Base-by-base conservation (phyloP, 2,113 vertebrate genomes). In the Atrichornis clamosus region DNA sequence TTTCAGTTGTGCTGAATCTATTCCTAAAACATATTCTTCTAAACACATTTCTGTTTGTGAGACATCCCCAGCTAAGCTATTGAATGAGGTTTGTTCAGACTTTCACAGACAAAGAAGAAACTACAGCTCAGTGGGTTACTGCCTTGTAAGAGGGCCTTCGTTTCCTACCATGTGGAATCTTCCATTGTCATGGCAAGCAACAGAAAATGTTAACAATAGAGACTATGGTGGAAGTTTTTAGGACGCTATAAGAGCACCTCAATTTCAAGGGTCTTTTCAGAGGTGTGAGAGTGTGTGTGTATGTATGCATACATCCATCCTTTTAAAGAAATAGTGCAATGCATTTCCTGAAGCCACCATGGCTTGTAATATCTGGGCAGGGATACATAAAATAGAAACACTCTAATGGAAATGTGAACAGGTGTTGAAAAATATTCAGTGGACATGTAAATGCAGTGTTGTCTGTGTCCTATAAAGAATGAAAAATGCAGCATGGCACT, bases 161-260 rank as follows among this genome's bases (percentile, higher is more conserved):
- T 65, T 91, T 65, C 10, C 17, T 10, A 7, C 70, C 22, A 21
- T 6, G 2, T 33, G 27, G 19, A 76, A 72, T 76, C 44, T 91
- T 73, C 35, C 19, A 63, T 53, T 53, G 11, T 15, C 10, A 16
- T 32, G 14, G 6, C 14, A 82, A 69, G 6, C 0, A 3, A 28
- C 3, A 70, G 13, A 76, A 75, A 42, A 5, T 63, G 18, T 20
- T 59, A 46, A 42, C 10, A 63, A 47, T 9, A 63, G 14, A 60
- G 23, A 62, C 4, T 0, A 2, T 0, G 0, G 24, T 24, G 7
- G 24, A 84, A 65, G 2, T 35, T 52, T 84, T 64, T 22, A 68
- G 30, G 19, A 41, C 67, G 13, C 5, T 83, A 30, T 41, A 53
- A 37, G 13, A 80, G 5, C 6, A n/a, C 50, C 27, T 27, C 2